Base-by-base conservation (phyloP, 2,888 invertebrate genomes). In the Meandrusa payeni region DNA sequence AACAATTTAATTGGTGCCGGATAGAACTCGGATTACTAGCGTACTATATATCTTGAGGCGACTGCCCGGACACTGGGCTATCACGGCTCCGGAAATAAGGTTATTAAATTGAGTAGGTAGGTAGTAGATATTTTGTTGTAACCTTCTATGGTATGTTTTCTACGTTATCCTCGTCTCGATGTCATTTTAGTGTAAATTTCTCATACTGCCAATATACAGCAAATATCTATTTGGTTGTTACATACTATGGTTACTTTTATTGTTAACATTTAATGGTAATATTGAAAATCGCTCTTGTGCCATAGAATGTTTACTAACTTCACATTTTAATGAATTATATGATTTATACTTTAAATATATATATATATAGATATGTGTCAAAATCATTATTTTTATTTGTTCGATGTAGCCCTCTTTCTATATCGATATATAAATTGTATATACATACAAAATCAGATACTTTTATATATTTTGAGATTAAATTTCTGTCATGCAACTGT, bases 381-480 rank as follows among this genome's bases (percentile, higher is more conserved):
- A 44, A 42, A 41, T 40, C 38, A 31, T 31, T 31, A 45, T 41
- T n/a, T 26, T 37, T 36, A 34, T 47, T 46, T 52, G 39, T 46
- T 44, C 32, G 34, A 45, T 41, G 43, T 48, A 45, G 29, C 38
- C 15, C 45, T 34, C 34, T 46, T 51, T 45, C 47, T 29, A 39
- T 50, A 46, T 49, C 43, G 43, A 57, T 53, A 50, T 76, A 69
- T 73, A 72, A 69, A 24, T 45, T 59, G 53, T 56, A 57, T 51
- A 59, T 56, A 55, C 32, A 76, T 75, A 70, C 54, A 55, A 62
- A 72, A 78, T 72, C 69, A 77, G 57, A 76, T 76, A 69, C 62
- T 79, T 80, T 78, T 81, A 80, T 78, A 79, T 73, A 74, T 79
- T 76, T 81, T 76, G 75, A 75, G 61, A 85, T 70, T 82, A 82